Evolutionary conservation across 2,888 invertebrate species (phyloP).

Genomic region (Epicampocera succincta): DNA sequence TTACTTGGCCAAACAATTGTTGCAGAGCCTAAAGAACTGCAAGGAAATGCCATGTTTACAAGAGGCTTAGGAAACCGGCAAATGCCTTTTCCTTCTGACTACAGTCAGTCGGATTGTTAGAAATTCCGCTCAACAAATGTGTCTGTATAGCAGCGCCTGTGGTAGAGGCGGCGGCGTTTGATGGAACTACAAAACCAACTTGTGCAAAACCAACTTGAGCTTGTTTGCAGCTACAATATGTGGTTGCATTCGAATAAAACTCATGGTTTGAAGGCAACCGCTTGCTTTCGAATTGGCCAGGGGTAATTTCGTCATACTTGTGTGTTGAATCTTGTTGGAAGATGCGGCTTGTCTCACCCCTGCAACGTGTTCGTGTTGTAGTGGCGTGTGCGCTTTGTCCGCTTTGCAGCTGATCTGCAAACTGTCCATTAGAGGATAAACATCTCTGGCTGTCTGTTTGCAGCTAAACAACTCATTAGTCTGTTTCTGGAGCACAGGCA

Average conservation of each 20-base stretch:
- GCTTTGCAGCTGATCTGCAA: constrained; percentile 41
- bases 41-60: constrained; percentile 36
- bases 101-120: neutral
- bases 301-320: constrained; percentile 36
- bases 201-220: constrained; percentile 10
- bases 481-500: constrained; percentile 49
- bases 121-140: constrained; percentile 1
- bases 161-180: constrained; percentile 45
- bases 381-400: constrained; percentile 62
- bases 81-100: constrained; percentile 11
- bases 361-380: constrained; percentile 66
- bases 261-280: constrained; percentile 2
- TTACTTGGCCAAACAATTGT: constrained; percentile 49
- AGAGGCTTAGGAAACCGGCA: constrained; percentile 45
- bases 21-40: constrained; percentile 32
- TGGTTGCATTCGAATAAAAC: constrained; percentile 36
- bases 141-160: constrained; percentile 34
- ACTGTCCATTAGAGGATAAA: constrained; percentile 25
- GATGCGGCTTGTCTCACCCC: constrained; percentile 39
- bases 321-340: constrained; percentile 36
- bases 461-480: constrained; percentile 47
- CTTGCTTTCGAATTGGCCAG: constrained; percentile 47
- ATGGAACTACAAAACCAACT: constrained; percentile 39
- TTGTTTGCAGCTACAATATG: neutral
- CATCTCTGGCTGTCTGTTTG: constrained; percentile 44